phyloP scores from a whole-genome alignment of 1,140 invertebrate genomes.

The Camponotus vicinus region DNA sequence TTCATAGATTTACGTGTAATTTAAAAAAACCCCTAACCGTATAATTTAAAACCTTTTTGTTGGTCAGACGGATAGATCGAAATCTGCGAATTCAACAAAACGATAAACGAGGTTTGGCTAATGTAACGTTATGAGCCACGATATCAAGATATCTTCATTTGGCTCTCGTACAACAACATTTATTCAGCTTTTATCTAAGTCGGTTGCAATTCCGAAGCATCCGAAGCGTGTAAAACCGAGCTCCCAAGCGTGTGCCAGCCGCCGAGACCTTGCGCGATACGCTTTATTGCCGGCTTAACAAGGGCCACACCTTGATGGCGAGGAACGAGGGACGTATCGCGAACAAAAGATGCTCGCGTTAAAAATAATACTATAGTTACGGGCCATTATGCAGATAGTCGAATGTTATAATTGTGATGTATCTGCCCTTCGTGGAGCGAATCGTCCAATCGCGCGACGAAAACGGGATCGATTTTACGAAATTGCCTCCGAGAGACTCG shows the following conservation, averaged over 20 bases:
- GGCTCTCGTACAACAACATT: neutral
- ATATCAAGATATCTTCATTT: conserved; percentile 1
- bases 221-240: conserved; percentile 66
- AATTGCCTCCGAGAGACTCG: conserved; percentile 6
- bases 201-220: conserved; percentile 34
- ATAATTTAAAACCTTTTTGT: neutral
- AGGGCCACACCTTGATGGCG: conserved; percentile 70
- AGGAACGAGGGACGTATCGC: conserved; percentile 65
- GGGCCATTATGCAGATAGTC: conserved; percentile 69
- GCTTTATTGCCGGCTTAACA: conserved; percentile 73
- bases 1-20: too few relatives aligned
- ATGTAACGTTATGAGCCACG: conserved; percentile 12
- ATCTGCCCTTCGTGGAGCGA: neutral
- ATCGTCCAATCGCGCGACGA: neutral
- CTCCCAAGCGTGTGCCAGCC: conserved; percentile 51
- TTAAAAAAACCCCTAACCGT: too few relatives aligned
- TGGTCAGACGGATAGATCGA: neutral
- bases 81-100: neutral
- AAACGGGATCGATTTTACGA: neutral
- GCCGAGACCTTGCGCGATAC: conserved; percentile 69
- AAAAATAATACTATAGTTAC: conserved; percentile 71
- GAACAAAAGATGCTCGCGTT: conserved; percentile 72
- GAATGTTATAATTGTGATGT: conserved; percentile 67
- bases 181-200: conserved; percentile 48
- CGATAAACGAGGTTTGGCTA: neutral